These are phyloP conservation scores for Pempheris klunzingeri DNA, from an alignment of 2,797 vertebrate genomes.

Conservation along the genomic window DNA sequence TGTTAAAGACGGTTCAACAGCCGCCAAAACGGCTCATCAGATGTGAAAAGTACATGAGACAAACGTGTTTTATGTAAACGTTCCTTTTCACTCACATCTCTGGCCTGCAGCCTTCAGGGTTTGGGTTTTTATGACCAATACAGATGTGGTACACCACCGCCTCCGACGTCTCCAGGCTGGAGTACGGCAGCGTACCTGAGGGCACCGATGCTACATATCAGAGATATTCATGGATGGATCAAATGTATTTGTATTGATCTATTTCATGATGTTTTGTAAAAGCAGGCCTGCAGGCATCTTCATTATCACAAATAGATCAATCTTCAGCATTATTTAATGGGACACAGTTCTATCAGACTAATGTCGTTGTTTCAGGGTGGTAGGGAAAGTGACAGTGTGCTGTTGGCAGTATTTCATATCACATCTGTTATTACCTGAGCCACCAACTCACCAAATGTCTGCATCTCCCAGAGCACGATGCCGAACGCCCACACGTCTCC, in stretches of 20 bases:
- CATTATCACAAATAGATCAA: not conserved
- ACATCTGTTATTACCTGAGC: not conserved
- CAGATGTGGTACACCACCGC: conserved; percentile 83
- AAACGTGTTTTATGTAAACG: not conserved
- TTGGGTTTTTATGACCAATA: conserved; percentile 79
- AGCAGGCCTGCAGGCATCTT: no score
- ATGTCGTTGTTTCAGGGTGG: not conserved
- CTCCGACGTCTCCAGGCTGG: conserved; percentile 78
- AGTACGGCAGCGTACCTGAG: conserved; percentile 82
- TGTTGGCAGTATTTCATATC: no score
- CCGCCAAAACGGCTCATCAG: not conserved
- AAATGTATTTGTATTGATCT: not conserved
- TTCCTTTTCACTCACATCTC: conserved; percentile 79
- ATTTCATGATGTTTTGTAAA: no score
- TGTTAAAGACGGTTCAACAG: not conserved
- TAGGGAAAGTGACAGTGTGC: no score
- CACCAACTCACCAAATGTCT: conserved; percentile 82
- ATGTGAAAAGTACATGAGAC: not conserved
- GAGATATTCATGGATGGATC: not conserved
- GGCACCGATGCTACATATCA: not conserved
- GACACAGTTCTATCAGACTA: no score
- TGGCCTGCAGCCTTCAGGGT: conserved; percentile 80
- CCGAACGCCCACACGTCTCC: conserved; percentile 87
- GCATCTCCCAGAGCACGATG: conserved; percentile 86
- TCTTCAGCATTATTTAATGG: not conserved